These are phyloP conservation scores for Drosophila ogumai DNA, from an alignment of 1,140 invertebrate genomes.

Conservation along the genomic window DNA sequence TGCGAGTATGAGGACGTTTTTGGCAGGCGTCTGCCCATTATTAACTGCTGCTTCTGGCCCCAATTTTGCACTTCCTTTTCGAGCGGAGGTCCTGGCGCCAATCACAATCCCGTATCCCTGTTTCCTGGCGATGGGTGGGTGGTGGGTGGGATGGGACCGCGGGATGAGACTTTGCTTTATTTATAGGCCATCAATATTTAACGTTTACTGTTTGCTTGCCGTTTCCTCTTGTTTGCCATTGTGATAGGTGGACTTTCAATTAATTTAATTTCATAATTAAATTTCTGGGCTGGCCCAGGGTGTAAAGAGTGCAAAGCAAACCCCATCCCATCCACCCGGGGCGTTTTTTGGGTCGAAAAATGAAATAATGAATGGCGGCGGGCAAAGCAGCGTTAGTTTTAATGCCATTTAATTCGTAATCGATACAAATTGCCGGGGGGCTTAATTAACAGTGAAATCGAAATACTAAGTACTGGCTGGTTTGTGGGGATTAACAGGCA, in stretches of 20 bases:
- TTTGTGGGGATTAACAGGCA: not conserved
- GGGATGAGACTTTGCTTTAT: constrained; percentile 45
- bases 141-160: not conserved
- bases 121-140: not conserved
- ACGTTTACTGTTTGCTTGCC: constrained; percentile 58
- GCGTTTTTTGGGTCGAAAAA: constrained; percentile 1
- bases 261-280: constrained; percentile 73
- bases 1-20: constrained; percentile 15
- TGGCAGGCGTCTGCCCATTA: constrained; percentile 56
- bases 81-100: constrained; percentile 38
- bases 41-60: constrained; percentile 57
- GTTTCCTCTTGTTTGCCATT: constrained; percentile 33
- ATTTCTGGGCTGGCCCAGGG: constrained; percentile 24
- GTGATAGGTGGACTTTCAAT: constrained; percentile 56
- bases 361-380: constrained; percentile 5
- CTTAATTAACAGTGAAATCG: constrained; percentile 52
- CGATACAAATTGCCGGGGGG: constrained; percentile 29
- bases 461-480: not conserved
- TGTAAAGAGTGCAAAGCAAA: constrained; percentile 39
- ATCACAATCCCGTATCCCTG: constrained; percentile 19
- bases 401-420: constrained; percentile 48
- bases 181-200: constrained; percentile 73
- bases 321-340: not conserved
- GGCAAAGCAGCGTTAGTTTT: constrained; percentile 18
- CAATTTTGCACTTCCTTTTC: constrained; percentile 26